A percentile compares a stretch with the other conserved stretches of the same genome.
Conservation (phyloP, 1,140 invertebrate species). For the Oedothorax gibbosus region DNA sequence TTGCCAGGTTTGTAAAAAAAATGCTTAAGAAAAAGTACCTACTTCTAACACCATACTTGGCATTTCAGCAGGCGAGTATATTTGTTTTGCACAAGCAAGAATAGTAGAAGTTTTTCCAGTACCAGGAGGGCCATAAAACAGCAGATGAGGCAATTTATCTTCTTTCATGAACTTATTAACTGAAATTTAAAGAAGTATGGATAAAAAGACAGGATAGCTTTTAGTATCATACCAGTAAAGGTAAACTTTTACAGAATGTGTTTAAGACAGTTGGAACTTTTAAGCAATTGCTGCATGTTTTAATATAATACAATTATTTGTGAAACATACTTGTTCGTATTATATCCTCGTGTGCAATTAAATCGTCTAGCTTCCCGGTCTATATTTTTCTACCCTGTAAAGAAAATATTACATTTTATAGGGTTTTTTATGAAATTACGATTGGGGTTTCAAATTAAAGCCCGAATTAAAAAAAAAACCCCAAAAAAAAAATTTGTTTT, state of each 20-base stretch:
- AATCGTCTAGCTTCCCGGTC: constrained; percentile 89
- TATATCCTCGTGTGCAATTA: constrained; percentile 98
- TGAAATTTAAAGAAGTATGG: constrained; percentile 70
- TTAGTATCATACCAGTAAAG: too few species aligned
- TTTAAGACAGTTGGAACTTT: not conserved
- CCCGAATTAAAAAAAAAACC: not conserved
- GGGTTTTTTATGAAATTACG: not conserved
- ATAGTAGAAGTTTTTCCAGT: constrained; percentile 99
- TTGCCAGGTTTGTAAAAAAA: not conserved
- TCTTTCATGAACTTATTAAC: constrained; percentile 94
- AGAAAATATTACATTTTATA: constrained; percentile 59
- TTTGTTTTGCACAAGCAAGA: constrained; percentile 91
- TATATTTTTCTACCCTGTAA: constrained; percentile 97
- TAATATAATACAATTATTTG: not conserved
- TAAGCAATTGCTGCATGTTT: not conserved
- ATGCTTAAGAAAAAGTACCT: constrained; percentile 8
- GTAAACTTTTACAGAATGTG: too few species aligned
- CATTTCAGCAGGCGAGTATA: constrained; percentile 89
- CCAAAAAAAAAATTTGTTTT: not conserved
- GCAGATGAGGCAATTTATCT: constrained; percentile 92
- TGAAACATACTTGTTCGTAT: constrained; percentile 88
- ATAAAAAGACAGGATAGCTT: not conserved
- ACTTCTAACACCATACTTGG: constrained; percentile 81
- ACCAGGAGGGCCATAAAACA: constrained; percentile 99
- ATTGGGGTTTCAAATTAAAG: not conserved